Percentiles rank a stretch among this genome's conserved stretches.
phyloP scores from a whole-genome alignment of 2,113 vertebrate genomes.

The Verasper variegatus region DNA sequence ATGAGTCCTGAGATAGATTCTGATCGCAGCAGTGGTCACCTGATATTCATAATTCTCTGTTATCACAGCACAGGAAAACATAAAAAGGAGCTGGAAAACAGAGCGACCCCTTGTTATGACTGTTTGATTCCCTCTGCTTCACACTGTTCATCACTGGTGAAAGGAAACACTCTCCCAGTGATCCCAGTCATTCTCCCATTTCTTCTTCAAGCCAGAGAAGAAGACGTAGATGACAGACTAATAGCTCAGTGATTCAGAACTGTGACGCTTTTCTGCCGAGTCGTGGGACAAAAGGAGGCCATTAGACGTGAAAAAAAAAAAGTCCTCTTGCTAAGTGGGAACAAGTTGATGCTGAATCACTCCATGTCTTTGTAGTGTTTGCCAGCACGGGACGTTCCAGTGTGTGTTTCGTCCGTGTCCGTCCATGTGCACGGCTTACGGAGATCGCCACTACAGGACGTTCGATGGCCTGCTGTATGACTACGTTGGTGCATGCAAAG shows the following conservation, averaged over 20 bases:
- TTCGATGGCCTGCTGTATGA: slow-evolving; percentile 95
- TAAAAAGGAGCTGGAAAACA: slow-evolving; percentile 48
- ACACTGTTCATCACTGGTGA: slow-evolving; percentile 60
- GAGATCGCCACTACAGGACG: slow-evolving; percentile 94
- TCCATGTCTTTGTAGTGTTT: slow-evolving; percentile 83
- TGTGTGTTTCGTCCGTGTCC: slow-evolving; percentile 92
- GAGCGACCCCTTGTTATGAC: slow-evolving; percentile 65
- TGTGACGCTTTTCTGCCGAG: slow-evolving; percentile 57
- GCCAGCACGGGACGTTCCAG: slow-evolving; percentile 91
- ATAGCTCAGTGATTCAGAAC: slow-evolving; percentile 56
- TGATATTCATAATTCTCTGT: slow-evolving; percentile 72
- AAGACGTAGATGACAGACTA: slow-evolving; percentile 73
- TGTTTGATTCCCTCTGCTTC: slow-evolving; percentile 67
- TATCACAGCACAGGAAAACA: slow-evolving; percentile 29
- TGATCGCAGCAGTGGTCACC: slow-evolving; percentile 59
- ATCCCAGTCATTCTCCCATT: slow-evolving; percentile 65
- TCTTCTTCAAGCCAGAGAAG: slow-evolving; percentile 53
- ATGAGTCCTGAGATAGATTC: slow-evolving; percentile 40
- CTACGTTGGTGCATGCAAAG: slow-evolving; percentile 91
- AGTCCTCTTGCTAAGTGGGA: slow-evolving; percentile 53
- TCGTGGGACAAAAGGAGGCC: slow-evolving; percentile 53
- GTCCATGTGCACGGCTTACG: slow-evolving; percentile 91
- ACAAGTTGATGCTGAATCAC: slow-evolving; percentile 59
- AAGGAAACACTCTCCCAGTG: slow-evolving; percentile 67
- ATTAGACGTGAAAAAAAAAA: slow-evolving; percentile 56